Evolutionary conservation across 2,797 vertebrate genomes (phyloP).

Genomic region (Girardinus metallicus): DNA sequence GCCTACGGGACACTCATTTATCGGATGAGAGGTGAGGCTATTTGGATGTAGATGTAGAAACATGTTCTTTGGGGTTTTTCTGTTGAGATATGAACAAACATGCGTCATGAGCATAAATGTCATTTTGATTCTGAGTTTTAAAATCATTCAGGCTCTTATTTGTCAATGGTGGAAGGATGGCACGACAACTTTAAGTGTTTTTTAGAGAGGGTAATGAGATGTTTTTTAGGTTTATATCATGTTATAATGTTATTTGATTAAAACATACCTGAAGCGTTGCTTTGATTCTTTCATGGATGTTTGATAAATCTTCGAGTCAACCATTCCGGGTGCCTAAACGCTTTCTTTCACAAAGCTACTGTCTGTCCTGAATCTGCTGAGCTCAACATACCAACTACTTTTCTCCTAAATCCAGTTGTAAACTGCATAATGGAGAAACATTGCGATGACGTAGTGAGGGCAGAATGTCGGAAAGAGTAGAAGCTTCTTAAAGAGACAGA

Average conservation of each 20-base stretch:
- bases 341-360: too few species aligned
- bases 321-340: too few species aligned
- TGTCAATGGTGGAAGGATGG: neutral
- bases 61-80: neutral
- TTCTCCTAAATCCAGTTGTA: too few species aligned
- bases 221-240: neutral
- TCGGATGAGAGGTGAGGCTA: conserved; percentile 85
- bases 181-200: neutral
- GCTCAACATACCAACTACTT: too few species aligned
- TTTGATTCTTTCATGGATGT: too few species aligned
- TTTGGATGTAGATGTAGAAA: neutral
- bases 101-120: neutral
- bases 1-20: conserved; percentile 87
- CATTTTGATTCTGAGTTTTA: neutral
- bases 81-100: neutral
- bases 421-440: too few species aligned
- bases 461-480: too few species aligned
- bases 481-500: too few species aligned
- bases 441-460: too few species aligned
- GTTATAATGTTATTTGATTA: neutral
- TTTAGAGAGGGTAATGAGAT: neutral
- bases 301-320: too few species aligned
- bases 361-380: too few species aligned
- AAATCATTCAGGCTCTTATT: neutral
- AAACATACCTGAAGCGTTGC: neutral